Percentiles rank a stretch among this genome's conserved stretches.
These are phyloP conservation scores for Oreochromis niloticus DNA, from an alignment of 2,113 vertebrate genomes.

Conservation along the genomic window DNA sequence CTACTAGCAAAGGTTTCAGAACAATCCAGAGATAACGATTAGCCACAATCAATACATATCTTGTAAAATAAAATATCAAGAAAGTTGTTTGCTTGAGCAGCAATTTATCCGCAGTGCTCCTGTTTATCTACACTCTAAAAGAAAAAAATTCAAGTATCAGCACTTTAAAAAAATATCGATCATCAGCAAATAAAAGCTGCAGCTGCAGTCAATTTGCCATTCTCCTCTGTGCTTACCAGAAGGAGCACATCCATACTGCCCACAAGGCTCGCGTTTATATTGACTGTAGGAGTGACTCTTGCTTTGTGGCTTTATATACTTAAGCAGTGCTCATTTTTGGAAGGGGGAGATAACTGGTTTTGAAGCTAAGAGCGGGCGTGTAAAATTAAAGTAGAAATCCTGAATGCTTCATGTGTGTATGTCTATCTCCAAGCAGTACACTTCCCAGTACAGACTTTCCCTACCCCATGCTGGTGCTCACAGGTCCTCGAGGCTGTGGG, in stretches of 20 bases:
- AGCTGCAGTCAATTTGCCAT: constrained; percentile 24
- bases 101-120: not conserved
- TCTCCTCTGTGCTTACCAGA: constrained; percentile 11
- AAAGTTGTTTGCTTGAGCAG: not conserved
- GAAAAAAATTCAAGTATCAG: constrained; percentile 21
- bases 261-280: constrained; percentile 9
- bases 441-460: constrained; percentile 72
- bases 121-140: constrained; percentile 15
- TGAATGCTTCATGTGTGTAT: not conserved
- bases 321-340: not conserved
- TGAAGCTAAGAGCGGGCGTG: not conserved
- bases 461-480: constrained; percentile 88
- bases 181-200: constrained; percentile 52
- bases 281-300: not conserved
- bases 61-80: not conserved
- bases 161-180: constrained; percentile 39
- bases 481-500: constrained; percentile 82
- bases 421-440: constrained; percentile 71
- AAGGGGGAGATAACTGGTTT: not conserved
- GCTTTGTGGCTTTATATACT: not conserved
- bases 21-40: not conserved
- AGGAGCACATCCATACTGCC: constrained; percentile 19
- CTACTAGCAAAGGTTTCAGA: not conserved
- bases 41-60: not conserved
- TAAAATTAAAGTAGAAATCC: not conserved